A percentile compares a stretch with the other conserved stretches of the same genome.
Conservation (phyloP, 2,888 invertebrate species). For the Acanthopleura granulata region DNA sequence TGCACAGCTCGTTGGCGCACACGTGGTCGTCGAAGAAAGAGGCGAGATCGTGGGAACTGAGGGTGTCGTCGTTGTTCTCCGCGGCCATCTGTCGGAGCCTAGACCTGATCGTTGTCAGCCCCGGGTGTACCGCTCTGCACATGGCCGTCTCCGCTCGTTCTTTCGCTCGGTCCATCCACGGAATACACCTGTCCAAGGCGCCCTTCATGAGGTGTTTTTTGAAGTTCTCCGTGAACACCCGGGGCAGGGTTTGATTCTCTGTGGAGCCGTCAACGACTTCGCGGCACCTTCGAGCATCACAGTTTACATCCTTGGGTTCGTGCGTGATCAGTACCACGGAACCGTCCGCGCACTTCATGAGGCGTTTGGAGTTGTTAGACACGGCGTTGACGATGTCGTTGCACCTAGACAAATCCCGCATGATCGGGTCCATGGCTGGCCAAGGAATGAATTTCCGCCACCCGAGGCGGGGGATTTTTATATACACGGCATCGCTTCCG, state of each 20-base stretch:
- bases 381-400: constrained; percentile 3
- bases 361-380: neutral
- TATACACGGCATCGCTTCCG: too few relatives aligned
- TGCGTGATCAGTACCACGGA: neutral
- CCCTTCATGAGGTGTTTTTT: neutral
- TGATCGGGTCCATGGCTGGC: neutral
- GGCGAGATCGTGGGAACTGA: neutral
- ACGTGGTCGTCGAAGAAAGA: neutral
- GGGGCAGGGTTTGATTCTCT: neutral
- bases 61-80: neutral
- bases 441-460: too few relatives aligned
- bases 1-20: neutral
- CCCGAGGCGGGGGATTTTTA: too few relatives aligned
- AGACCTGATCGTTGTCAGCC: neutral
- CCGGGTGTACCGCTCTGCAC: neutral
- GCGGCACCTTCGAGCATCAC: neutral
- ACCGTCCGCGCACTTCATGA: neutral
- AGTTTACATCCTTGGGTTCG: neutral
- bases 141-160: neutral
- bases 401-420: neutral
- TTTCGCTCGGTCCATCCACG: neutral
- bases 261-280: neutral
- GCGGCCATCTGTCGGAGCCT: neutral
- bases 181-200: neutral
- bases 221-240: neutral